These are phyloP conservation scores for Catajapyx aquilonaris DNA, from an alignment of 1,140 invertebrate species.

Conservation along the genomic window DNA sequence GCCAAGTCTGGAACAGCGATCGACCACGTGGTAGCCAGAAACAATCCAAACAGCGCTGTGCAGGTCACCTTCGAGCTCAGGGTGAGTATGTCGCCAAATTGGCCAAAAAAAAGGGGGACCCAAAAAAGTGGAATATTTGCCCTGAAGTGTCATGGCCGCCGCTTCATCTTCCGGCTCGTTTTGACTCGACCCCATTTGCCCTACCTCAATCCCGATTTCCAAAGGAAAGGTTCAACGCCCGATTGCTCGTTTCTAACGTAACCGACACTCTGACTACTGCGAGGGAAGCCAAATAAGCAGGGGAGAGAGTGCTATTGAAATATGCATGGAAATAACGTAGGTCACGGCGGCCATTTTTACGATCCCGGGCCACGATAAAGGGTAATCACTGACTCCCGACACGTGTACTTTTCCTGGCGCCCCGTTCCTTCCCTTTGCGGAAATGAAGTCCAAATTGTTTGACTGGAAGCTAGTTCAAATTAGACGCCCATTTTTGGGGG, in stretches of 20 bases:
- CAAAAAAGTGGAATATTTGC: conserved; percentile 1
- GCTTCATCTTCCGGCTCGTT: background rate
- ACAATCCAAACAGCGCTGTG: conserved; percentile 50
- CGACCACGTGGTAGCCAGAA: conserved; percentile 53
- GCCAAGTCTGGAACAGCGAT: conserved; percentile 55
- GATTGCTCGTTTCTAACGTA: background rate
- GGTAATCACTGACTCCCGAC: no score
- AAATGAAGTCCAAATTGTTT: no score
- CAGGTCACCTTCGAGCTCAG: conserved; percentile 57
- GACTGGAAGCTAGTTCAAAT: no score
- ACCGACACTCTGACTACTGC: background rate
- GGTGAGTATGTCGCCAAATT: conserved; percentile 25
- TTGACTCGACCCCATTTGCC: background rate
- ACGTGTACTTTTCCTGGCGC: no score
- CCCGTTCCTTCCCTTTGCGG: no score
- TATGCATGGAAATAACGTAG: no score
- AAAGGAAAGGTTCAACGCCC: background rate
- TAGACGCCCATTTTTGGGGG: no score
- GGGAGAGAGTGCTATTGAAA: no score
- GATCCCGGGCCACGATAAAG: no score
- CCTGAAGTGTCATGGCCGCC: background rate
- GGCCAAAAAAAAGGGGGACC: background rate
- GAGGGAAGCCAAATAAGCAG: no score
- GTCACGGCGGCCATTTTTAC: no score
- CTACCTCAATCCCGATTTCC: background rate